Evolutionary conservation across 2,797 vertebrate species (phyloP).

Genomic region (Eospalax fontanierii): DNA sequence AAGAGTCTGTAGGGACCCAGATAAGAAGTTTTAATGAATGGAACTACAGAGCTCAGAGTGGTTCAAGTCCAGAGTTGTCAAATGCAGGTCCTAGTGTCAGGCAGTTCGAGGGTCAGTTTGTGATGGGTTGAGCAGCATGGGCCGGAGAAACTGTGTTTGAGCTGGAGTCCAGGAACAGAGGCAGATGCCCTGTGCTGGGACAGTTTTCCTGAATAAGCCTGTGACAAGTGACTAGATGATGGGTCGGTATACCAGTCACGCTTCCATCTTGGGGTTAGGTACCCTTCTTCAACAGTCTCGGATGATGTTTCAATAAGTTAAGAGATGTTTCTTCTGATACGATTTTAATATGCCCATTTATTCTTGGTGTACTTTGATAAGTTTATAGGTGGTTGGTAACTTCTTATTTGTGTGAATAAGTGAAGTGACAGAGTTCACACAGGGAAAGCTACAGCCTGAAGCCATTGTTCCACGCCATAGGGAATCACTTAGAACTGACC

Average conservation of each 20-base stretch:
- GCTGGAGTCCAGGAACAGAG: neutral
- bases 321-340: neutral
- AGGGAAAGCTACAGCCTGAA: neutral
- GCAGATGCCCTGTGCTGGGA: neutral
- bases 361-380: neutral
- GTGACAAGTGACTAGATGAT: neutral
- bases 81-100: neutral
- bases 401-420: neutral
- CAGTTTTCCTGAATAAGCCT: neutral
- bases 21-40: neutral
- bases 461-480: neutral
- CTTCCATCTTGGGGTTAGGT: neutral
- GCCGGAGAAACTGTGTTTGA: no score
- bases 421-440: neutral
- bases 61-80: neutral
- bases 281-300: neutral
- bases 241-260: neutral
- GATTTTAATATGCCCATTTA: neutral
- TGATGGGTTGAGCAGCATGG: neutral
- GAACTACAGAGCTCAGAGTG: neutral
- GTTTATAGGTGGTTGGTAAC: neutral
- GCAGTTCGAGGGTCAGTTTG: no score
- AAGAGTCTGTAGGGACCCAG: neutral
- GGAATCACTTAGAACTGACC: neutral
- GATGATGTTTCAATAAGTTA: neutral